Evolutionary conservation across 2,113 vertebrate genomes (phyloP).

Genomic region (Alexandromys fortis): DNA sequence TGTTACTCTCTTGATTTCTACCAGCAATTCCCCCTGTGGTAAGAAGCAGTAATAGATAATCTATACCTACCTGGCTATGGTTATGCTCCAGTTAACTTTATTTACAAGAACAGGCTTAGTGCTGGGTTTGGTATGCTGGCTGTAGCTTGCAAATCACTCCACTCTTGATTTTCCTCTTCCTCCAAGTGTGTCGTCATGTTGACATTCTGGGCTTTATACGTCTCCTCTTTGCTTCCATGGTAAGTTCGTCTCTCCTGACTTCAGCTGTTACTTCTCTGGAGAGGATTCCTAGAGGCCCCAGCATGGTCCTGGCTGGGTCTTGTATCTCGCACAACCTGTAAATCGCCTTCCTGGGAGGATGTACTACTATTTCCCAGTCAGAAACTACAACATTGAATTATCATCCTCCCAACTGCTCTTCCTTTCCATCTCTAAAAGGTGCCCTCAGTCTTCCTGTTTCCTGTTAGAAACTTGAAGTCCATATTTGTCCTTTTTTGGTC

Average conservation of each 20-base stretch:
- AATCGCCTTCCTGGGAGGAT: neutral
- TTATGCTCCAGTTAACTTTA: neutral
- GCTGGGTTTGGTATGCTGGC: neutral
- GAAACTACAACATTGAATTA: neutral
- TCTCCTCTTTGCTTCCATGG: neutral
- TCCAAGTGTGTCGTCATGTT: neutral
- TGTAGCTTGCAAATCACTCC: neutral
- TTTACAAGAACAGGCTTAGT: neutral
- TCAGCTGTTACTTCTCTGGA: neutral
- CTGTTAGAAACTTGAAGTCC: conserved; percentile 21
- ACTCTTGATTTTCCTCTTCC: neutral
- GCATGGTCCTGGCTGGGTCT: neutral
- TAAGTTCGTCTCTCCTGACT: neutral
- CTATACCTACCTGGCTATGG: neutral
- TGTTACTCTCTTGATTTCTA: neutral
- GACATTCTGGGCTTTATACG: neutral
- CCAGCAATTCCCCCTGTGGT: neutral
- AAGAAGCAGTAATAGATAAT: neutral
- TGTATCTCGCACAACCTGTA: neutral
- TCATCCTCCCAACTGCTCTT: conserved; percentile 25
- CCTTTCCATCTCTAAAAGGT: neutral
- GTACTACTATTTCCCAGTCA: neutral
- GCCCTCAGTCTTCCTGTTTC: conserved; percentile 50
- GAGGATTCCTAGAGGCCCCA: neutral
- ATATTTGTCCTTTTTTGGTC: conserved; percentile 10